Conservation (phyloP, 2,113 vertebrate species). For the Ammodytes marinus region DNA sequence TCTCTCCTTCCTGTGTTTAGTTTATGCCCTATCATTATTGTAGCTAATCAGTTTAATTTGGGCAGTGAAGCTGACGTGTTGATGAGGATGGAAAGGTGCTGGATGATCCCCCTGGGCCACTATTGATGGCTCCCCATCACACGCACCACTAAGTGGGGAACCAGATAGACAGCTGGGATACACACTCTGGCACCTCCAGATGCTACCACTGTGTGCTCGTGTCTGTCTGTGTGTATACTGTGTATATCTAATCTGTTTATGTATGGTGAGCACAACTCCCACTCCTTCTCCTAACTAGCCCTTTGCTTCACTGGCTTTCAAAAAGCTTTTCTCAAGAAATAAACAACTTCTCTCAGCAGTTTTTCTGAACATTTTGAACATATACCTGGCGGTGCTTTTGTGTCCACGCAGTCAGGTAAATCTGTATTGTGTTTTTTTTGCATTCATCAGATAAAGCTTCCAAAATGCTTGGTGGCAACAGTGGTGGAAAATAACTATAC, state of each 20-base stretch:
- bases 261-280: constrained; percentile 8
- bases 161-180: constrained; percentile 73
- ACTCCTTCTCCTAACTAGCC: constrained; percentile 7
- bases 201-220: constrained; percentile 59
- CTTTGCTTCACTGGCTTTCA: neutral
- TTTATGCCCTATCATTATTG: constrained; percentile 71
- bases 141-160: constrained; percentile 66
- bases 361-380: neutral
- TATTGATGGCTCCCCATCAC: constrained; percentile 67
- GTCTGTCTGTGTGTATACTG: constrained; percentile 2
- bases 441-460: no score
- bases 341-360: neutral
- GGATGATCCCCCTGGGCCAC: constrained; percentile 67
- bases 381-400: neutral
- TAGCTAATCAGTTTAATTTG: constrained; percentile 80
- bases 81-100: constrained; percentile 80
- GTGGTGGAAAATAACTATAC: no score
- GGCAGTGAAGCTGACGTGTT: constrained; percentile 73
- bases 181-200: constrained; percentile 67
- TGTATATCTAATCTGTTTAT: constrained; percentile 51
- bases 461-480: no score
- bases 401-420: neutral
- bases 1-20: constrained; percentile 30
- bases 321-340: neutral
- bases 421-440: no score